Base-by-base conservation (phyloP, 2,888 invertebrate species). In the Pogonocherus hispidulus region DNA sequence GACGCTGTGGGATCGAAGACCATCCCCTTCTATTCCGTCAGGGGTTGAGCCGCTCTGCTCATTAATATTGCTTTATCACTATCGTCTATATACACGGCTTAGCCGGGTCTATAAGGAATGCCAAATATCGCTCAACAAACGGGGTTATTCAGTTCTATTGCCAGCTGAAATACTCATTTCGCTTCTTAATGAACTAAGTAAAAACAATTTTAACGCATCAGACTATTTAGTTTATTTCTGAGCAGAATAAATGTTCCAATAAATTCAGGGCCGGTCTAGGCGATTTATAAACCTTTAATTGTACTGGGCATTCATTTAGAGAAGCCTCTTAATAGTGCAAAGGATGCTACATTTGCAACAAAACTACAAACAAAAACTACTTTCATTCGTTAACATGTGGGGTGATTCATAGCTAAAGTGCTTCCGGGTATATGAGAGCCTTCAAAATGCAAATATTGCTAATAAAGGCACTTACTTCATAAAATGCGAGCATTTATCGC, bases 111-210 rank as follows among this genome's bases (percentile, higher is more conserved):
- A 32, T 54, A 54, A 5, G 19, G 35, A 54, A 54, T 54, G 19
- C 35, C 37, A 35, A 54, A 54, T 54, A 54, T 54, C 54, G 54
- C 35, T 54, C 54, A 54, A 35, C 52, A 52, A 52, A 52, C 54
- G 23, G 35, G 18, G 54, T 54, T 32, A 54, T 54, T 54, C 19
- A 19, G 35, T 54, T 35, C 54, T 56, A 63, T 56, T 67, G 67
- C 67, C 63, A 66, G 56, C 47, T 46, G 62, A 55, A 63, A 67
- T 67, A 67, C 62, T 49, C 62, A 60, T 67, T 57, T 63, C 62
- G 37, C 63, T 46, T 18, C 67, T 67, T 67, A 67, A 67, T 67
- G 67, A 67, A 67, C 67, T 67, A 56, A 67, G 63, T 67, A 51
- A 67, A 67, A 67, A 67, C 67, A 67, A 67, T 67, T 63, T 57